phyloP scores from a whole-genome alignment of 2,113 vertebrate genomes.

The Lepus europaeus region DNA sequence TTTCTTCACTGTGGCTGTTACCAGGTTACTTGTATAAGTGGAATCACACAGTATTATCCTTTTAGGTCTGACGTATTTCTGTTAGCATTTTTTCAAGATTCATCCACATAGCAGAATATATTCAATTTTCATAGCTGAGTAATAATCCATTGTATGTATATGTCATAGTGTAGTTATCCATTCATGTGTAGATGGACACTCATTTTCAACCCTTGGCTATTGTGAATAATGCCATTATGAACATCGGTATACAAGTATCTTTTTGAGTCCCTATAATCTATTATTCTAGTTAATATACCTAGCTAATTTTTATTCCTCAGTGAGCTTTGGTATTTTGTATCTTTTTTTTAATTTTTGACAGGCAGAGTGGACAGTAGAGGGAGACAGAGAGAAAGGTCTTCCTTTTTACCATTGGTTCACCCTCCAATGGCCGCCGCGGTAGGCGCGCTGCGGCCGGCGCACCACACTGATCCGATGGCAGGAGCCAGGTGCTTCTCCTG shows the following conservation, averaged over 20 bases:
- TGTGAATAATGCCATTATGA: too few species aligned
- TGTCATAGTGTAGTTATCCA: not conserved
- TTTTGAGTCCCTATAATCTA: too few species aligned
- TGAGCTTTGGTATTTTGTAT: conserved; percentile 29
- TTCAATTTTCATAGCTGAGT: not conserved
- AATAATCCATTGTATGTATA: not conserved
- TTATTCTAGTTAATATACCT: too few species aligned
- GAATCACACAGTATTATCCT: not conserved
- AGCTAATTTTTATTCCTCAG: not conserved
- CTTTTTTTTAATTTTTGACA: not conserved
- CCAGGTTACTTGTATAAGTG: not conserved
- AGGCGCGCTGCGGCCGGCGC: too few species aligned
- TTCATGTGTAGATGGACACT: not conserved
- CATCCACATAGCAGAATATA: not conserved
- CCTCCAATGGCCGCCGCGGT: too few species aligned
- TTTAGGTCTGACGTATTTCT: not conserved
- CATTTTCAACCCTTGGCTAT: too few species aligned
- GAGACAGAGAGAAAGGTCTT: too few species aligned
- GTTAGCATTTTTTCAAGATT: not conserved
- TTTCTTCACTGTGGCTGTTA: conserved; percentile 4
- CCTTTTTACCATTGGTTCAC: too few species aligned
- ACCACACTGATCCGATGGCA: too few species aligned
- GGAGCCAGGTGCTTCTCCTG: too few species aligned
- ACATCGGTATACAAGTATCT: too few species aligned
- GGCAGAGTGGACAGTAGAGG: too few species aligned